These are phyloP conservation scores for Macrosteles quadrilineatus DNA, from an alignment of 1,140 invertebrate species.

Conservation along the genomic window DNA sequence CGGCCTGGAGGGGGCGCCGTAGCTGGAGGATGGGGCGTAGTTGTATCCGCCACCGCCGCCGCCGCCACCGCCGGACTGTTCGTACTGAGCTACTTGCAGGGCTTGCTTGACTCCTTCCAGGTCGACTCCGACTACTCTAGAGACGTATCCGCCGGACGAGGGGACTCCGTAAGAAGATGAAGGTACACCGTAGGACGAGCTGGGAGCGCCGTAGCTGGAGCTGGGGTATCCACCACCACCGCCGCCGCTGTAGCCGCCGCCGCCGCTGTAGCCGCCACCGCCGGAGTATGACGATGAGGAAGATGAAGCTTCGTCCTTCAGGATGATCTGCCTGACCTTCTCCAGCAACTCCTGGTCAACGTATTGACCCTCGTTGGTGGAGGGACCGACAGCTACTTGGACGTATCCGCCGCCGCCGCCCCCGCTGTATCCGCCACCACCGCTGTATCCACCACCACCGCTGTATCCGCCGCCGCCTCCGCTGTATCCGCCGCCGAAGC, in stretches of 20 bases:
- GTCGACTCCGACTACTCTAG: conserved; percentile 70
- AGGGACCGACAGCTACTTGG: conserved; percentile 69
- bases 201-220: conserved; percentile 54
- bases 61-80: conserved; percentile 56
- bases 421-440: conserved; percentile 54
- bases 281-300: too few species aligned
- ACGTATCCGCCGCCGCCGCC: conserved; percentile 72
- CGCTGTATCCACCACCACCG: conserved; percentile 48
- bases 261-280: conserved; percentile 52
- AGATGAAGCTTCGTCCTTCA: conserved; percentile 71
- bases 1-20: conserved; percentile 62
- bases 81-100: conserved; percentile 73
- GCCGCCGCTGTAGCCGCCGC: conserved; percentile 51
- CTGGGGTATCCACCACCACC: conserved; percentile 50
- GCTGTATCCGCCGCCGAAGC: too few species aligned
- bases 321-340: conserved; percentile 70
- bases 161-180: conserved; percentile 56
- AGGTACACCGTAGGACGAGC: conserved; percentile 57
- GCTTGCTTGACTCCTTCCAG: conserved; percentile 74
- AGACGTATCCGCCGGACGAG: conserved; percentile 49
- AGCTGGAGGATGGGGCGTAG: too few species aligned
- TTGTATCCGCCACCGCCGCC: conserved; percentile 51
- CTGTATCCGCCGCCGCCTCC: conserved; percentile 33
- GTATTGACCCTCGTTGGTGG: conserved; percentile 73
- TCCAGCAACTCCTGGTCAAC: conserved; percentile 75